Conservation (phyloP, 1,140 invertebrate genomes). For the Nymphalis io region DNA sequence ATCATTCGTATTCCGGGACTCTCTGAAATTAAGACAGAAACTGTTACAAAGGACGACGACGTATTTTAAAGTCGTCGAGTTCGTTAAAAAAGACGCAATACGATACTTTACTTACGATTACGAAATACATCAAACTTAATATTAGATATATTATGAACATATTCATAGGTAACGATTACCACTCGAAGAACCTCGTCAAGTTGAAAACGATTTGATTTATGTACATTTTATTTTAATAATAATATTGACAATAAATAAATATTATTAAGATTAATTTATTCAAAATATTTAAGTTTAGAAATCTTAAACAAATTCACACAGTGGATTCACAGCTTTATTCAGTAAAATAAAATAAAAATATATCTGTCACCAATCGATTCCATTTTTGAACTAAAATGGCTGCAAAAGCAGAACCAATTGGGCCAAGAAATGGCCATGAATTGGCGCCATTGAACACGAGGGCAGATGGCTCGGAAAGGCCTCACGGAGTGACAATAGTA, state of each 20-base stretch:
- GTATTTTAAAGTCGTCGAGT: slow-evolving; percentile 74
- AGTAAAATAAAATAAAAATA: slow-evolving; percentile 14
- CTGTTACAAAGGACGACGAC: slow-evolving; percentile 65
- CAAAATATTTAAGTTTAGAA: slow-evolving; percentile 13
- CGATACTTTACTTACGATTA: slow-evolving; percentile 72
- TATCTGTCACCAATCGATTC: neutral
- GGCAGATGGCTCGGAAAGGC: slow-evolving; percentile 81
- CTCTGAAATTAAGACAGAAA: slow-evolving; percentile 71
- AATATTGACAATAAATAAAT: slow-evolving; percentile 55
- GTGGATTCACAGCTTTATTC: neutral
- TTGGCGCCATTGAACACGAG: slow-evolving; percentile 87
- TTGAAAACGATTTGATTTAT: slow-evolving; percentile 62
- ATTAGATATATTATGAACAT: slow-evolving; percentile 73
- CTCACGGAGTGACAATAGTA: slow-evolving; percentile 85
- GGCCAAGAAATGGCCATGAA: slow-evolving; percentile 86
- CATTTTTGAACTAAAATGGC: slow-evolving; percentile 58
- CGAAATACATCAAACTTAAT: slow-evolving; percentile 66
- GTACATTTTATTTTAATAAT: slow-evolving; percentile 21
- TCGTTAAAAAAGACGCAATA: slow-evolving; percentile 77
- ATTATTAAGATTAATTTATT: slow-evolving; percentile 16
- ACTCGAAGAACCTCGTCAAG: slow-evolving; percentile 76
- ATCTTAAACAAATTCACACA: neutral
- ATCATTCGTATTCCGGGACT: slow-evolving; percentile 69
- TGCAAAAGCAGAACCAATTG: slow-evolving; percentile 80
- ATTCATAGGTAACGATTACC: slow-evolving; percentile 74